Conservation (phyloP, 2,888 invertebrate genomes). For the Operophtera brumata region DNA sequence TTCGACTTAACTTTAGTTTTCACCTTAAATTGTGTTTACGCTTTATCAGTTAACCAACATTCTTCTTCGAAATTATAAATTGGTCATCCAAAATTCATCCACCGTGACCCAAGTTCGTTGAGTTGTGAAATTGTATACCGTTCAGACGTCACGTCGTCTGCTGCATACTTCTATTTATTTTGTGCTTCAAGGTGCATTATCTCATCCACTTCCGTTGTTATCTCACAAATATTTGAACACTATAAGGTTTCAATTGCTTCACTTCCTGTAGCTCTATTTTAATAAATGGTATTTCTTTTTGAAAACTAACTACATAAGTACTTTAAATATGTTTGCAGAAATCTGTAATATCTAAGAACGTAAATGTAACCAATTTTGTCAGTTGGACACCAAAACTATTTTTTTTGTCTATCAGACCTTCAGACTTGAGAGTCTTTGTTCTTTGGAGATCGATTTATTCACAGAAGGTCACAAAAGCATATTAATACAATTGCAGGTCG, state of each 20-base stretch:
- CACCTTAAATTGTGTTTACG: neutral
- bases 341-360: too few species aligned
- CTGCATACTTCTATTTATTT: neutral
- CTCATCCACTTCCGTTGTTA: conserved; percentile 55
- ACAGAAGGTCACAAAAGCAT: too few species aligned
- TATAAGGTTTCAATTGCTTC: neutral
- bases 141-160: conserved; percentile 4
- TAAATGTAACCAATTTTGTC: too few species aligned
- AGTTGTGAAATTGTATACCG: conserved; percentile 43
- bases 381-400: too few species aligned
- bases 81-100: conserved; percentile 28
- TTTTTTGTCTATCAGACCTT: too few species aligned
- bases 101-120: conserved; percentile 44
- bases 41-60: neutral
- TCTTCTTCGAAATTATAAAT: neutral
- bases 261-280: neutral
- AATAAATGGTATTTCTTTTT: too few species aligned
- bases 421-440: too few species aligned
- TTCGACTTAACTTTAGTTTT: neutral
- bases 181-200: conserved; percentile 51
- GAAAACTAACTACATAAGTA: too few species aligned
- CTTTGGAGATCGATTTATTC: too few species aligned
- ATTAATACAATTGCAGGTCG: too few species aligned
- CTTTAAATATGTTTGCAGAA: too few species aligned
- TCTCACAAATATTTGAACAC: conserved; percentile 42